Conservation (phyloP, 2,888 invertebrate genomes). For the Dryocosmus kuriphilus region DNA sequence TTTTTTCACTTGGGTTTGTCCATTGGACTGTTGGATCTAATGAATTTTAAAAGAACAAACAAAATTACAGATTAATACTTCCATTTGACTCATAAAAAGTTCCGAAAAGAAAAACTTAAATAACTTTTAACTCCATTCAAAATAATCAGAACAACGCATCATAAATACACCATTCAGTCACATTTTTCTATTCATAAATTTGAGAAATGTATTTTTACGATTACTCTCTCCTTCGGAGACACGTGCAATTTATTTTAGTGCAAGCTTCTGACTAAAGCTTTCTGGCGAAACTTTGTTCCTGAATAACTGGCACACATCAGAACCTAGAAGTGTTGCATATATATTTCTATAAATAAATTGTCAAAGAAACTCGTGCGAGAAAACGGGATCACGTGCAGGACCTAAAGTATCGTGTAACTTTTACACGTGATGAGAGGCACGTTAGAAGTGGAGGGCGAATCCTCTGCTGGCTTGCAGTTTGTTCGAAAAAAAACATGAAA, state of each 20-base stretch:
- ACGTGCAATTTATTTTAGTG: too few species aligned
- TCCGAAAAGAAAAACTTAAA: too few species aligned
- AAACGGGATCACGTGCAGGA: constrained; percentile 69
- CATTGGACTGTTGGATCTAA: too few species aligned
- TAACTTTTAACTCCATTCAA: too few species aligned
- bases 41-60: too few species aligned
- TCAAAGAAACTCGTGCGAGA: constrained; percentile 43
- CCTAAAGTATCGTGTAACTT: constrained; percentile 62
- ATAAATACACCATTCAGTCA: too few species aligned
- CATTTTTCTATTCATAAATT: too few species aligned
- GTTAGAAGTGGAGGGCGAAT: constrained; percentile 50
- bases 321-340: not conserved
- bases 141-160: too few species aligned
- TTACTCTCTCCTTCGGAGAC: not conserved
- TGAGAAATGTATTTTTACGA: not conserved
- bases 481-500: constrained; percentile 25
- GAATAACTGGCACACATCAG: not conserved
- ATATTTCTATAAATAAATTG: constrained; percentile 30
- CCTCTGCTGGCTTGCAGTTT: constrained; percentile 13
- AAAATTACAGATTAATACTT: too few species aligned
- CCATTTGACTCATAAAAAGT: too few species aligned
- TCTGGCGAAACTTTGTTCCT: not conserved
- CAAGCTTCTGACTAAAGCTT: too few species aligned
- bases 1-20: too few species aligned
- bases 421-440: constrained; percentile 66